phyloP scores from a whole-genome alignment of 1,140 invertebrate species.

The Drosophila bocqueti region DNA sequence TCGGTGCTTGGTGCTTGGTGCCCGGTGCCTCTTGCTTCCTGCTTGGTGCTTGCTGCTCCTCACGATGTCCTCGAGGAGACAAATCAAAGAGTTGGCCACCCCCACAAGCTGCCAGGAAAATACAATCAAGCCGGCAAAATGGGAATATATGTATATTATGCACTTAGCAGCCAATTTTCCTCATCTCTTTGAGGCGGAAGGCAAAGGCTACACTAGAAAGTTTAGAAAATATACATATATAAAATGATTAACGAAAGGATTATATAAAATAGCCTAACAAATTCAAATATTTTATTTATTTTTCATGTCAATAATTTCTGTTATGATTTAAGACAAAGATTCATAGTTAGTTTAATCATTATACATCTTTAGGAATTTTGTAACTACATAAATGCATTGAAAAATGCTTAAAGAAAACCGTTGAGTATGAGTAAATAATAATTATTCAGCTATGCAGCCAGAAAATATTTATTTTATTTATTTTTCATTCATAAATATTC shows the following conservation, averaged over 20 bases:
- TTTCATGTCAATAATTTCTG: too few relatives aligned
- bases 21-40: neutral
- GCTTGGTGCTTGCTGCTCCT: neutral
- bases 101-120: conserved; percentile 12
- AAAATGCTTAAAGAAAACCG: too few relatives aligned
- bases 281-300: too few relatives aligned
- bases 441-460: too few relatives aligned
- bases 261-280: neutral
- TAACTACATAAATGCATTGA: too few relatives aligned
- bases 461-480: too few relatives aligned
- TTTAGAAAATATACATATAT: neutral
- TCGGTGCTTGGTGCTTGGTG: neutral
- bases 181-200: neutral
- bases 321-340: too few relatives aligned
- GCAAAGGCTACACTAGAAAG: neutral
- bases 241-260: neutral
- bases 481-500: too few relatives aligned
- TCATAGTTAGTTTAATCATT: too few relatives aligned
- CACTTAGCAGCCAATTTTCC: neutral
- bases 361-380: too few relatives aligned
- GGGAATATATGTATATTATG: neutral
- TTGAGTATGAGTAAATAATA: too few relatives aligned
- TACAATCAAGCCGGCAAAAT: neutral
- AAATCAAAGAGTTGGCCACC: conserved; percentile 8
- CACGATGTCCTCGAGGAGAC: conserved; percentile 2